These are phyloP conservation scores for Psammodynastes pulverulentus DNA, from an alignment of 2,113 vertebrate species.

Conservation along the genomic window DNA sequence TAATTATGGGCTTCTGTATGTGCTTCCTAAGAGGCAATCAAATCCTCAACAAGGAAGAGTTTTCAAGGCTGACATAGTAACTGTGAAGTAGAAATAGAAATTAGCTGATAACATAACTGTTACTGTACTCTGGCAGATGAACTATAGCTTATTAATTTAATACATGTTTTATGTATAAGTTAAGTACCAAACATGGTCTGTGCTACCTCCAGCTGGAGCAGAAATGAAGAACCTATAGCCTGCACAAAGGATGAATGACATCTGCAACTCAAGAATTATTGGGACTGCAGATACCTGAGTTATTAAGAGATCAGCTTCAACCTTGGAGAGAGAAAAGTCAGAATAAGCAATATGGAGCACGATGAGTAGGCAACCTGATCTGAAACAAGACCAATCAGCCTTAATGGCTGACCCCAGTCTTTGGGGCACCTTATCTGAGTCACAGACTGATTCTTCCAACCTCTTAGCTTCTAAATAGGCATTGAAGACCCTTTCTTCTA, in stretches of 20 bases:
- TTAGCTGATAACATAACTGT: background rate
- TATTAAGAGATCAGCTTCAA: background rate
- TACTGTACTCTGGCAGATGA: no score
- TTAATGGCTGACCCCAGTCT: background rate
- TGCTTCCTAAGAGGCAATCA: background rate
- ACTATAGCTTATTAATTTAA: background rate
- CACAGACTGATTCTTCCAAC: background rate
- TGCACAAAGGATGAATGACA: background rate
- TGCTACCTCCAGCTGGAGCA: background rate
- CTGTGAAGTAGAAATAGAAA: background rate
- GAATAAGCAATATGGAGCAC: background rate
- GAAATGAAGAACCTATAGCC: background rate
- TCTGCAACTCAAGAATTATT: background rate
- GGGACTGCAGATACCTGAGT: background rate
- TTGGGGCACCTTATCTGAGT: background rate
- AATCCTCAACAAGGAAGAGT: no score
- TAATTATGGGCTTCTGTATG: background rate
- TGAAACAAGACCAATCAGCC: background rate
- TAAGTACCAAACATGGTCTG: background rate
- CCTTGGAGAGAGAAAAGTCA: background rate
- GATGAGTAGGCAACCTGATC: background rate
- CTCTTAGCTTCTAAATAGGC: background rate
- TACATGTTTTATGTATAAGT: background rate
- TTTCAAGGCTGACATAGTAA: background rate
- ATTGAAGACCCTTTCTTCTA: background rate